phyloP scores from a whole-genome alignment of 1,140 invertebrate species.

The Musca vetustissima region DNA sequence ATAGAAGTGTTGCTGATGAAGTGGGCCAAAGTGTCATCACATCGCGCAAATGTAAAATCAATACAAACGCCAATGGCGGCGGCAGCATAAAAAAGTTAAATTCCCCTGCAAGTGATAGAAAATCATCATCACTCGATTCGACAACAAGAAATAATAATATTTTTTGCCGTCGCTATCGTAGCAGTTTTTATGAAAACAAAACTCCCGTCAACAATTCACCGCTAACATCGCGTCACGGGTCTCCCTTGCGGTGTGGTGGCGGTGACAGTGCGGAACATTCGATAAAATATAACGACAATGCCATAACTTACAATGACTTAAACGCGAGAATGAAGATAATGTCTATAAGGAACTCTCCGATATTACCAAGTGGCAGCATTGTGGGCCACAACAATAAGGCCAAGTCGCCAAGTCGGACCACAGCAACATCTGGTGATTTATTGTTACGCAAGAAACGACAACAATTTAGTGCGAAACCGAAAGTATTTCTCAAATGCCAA shows the following conservation, averaged over 20 bases:
- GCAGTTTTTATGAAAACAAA: constrained; percentile 7
- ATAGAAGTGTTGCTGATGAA: too few species aligned
- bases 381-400: background rate
- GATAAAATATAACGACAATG: too few species aligned
- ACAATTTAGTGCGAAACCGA: constrained; percentile 17
- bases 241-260: too few species aligned
- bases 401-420: background rate
- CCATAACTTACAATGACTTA: too few species aligned
- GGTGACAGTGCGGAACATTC: too few species aligned
- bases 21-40: too few species aligned
- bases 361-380: too few species aligned
- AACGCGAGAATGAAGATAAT: too few species aligned
- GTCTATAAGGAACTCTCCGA: too few species aligned
- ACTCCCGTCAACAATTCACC: too few species aligned
- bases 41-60: constrained; percentile 1
- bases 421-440: constrained; percentile 18
- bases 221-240: too few species aligned
- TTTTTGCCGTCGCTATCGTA: constrained; percentile 14
- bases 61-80: background rate
- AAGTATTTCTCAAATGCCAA: constrained; percentile 18
- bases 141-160: constrained; percentile 12
- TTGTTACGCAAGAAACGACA: constrained; percentile 17
- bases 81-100: too few species aligned
- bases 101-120: background rate
- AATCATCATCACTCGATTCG: background rate